Conservation (phyloP, 1,140 invertebrate species). For the Chrysoperla carnea region DNA sequence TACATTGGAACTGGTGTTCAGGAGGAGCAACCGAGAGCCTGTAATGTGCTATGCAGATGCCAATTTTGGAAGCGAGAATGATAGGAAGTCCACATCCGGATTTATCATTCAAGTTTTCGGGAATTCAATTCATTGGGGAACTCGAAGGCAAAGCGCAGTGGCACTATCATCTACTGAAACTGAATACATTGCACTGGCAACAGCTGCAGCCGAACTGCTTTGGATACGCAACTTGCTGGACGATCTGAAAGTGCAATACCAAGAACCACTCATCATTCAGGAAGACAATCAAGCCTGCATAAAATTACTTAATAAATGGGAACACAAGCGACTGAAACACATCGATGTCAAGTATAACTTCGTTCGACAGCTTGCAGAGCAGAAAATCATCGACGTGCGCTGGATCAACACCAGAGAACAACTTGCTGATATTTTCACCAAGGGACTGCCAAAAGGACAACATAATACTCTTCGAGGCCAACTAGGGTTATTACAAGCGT, state of each 20-base stretch:
- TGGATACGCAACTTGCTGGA: conserved; percentile 14
- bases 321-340: conserved; percentile 13
- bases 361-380: no score
- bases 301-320: conserved; percentile 17
- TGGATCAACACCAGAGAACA: no score
- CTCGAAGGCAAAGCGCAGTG: conserved; percentile 7
- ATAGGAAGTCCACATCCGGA: conserved; percentile 12
- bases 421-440: no score
- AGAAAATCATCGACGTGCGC: no score
- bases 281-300: conserved; percentile 18
- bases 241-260: conserved; percentile 9
- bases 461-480: no score
- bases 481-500: no score
- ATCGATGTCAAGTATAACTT: conserved; percentile 13
- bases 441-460: no score
- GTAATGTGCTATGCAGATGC: conserved; percentile 18
- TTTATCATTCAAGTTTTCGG: conserved; percentile 14
- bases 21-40: no score
- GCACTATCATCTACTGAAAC: conserved; percentile 27
- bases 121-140: conserved; percentile 9
- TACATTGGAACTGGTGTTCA: no score
- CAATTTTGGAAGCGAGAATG: conserved; percentile 14
- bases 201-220: no score
- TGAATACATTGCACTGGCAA: conserved; percentile 15
- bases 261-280: conserved; percentile 5